Evolutionary conservation across 2,113 vertebrate genomes (phyloP).

Genomic region (Synodontis membranacea): DNA sequence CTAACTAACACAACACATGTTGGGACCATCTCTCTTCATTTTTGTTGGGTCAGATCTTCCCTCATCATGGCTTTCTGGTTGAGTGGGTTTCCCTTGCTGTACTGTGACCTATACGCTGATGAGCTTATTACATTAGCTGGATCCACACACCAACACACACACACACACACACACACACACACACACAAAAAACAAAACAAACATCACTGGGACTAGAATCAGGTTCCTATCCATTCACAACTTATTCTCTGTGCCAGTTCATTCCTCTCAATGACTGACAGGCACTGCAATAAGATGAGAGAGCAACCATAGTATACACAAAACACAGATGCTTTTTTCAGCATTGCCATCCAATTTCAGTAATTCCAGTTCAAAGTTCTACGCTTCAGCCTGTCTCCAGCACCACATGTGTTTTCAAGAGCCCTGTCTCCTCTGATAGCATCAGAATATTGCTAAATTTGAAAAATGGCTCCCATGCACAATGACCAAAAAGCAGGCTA

Average conservation of each 20-base stretch:
- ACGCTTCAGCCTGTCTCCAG: background rate
- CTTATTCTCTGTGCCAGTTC: background rate
- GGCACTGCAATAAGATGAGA: background rate
- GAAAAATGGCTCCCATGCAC: background rate
- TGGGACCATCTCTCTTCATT: background rate
- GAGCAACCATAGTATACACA: background rate
- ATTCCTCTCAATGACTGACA: background rate
- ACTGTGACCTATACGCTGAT: background rate
- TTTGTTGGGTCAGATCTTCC: background rate
- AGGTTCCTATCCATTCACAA: background rate
- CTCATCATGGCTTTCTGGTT: background rate
- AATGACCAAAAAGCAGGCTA: background rate
- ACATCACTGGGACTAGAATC: background rate
- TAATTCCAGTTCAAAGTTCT: background rate
- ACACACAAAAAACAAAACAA: background rate
- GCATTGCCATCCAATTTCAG: too few relatives aligned
- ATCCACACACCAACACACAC: too few relatives aligned
- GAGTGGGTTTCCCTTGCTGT: background rate
- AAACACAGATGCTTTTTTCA: background rate
- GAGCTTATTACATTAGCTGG: background rate
- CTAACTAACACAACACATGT: background rate
- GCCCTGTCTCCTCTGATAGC: background rate
- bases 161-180: too few relatives aligned
- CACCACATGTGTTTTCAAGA: constrained; percentile 12
- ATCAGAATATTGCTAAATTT: background rate